Conservation (phyloP, 2,888 invertebrate species). For the Megalurothrips usitatus region DNA sequence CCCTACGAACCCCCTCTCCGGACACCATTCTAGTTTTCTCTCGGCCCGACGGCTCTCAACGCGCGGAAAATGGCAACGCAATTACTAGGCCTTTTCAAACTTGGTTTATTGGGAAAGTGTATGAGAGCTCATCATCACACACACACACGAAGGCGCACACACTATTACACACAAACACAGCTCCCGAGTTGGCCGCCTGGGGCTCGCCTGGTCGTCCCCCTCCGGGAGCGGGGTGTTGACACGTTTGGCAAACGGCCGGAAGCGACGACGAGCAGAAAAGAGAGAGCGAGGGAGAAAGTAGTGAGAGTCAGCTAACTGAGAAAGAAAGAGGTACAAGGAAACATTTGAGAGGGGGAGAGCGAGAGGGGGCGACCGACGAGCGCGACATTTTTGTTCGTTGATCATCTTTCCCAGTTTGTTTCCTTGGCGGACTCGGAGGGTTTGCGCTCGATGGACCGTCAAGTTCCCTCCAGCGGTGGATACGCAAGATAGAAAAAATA, state of each 20-base stretch:
- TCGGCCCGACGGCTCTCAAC: not conserved
- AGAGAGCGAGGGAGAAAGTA: not conserved
- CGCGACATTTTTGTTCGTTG: not conserved
- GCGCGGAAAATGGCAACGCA: not conserved
- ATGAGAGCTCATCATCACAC: not conserved
- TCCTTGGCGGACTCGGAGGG: not conserved
- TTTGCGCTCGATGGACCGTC: too few species aligned
- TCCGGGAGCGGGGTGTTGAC: conserved; percentile 6
- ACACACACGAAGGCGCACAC: not conserved
- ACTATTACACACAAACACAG: not conserved
- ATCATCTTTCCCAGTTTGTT: not conserved
- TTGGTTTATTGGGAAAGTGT: conserved; percentile 5
- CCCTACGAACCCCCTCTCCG: not conserved
- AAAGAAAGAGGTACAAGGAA: too few species aligned
- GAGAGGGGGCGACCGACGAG: too few species aligned
- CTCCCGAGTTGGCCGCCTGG: not conserved
- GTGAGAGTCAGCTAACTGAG: too few species aligned
- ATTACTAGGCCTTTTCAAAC: conserved; percentile 20
- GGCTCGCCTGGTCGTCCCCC: not conserved
- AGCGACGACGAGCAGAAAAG: not conserved
- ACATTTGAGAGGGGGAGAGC: not conserved
- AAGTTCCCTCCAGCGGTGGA: too few species aligned
- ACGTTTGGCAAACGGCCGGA: conserved; percentile 24
- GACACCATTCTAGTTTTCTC: not conserved
- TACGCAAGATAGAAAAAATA: too few species aligned